phyloP scores from a whole-genome alignment of 1,140 invertebrate species.

The Apolygus lucorum region DNA sequence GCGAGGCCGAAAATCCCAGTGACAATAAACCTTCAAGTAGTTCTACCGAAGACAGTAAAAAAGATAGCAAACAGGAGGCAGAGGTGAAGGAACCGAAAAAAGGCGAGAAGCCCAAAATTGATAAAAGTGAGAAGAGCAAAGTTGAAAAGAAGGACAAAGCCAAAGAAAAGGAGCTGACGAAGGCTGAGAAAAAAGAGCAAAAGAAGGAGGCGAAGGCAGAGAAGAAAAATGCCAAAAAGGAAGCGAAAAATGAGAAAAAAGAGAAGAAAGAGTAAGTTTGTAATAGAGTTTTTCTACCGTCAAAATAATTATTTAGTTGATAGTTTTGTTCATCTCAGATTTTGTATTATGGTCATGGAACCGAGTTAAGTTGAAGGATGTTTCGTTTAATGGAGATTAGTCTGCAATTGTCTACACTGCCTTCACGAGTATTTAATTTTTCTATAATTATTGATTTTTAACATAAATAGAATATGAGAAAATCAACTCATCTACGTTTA shows the following conservation, averaged over 20 bases:
- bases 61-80: not conserved
- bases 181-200: slow-evolving; percentile 33
- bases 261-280: slow-evolving; percentile 28
- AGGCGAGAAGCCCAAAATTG: slow-evolving; percentile 23
- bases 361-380: too few species aligned
- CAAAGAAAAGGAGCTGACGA: slow-evolving; percentile 32
- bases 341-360: too few species aligned
- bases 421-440: too few species aligned
- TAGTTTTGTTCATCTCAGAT: too few species aligned
- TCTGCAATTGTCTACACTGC: too few species aligned
- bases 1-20: not conserved
- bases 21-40: not conserved
- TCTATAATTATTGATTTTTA: too few species aligned
- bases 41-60: not conserved
- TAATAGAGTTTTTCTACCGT: too few species aligned
- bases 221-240: slow-evolving; percentile 31
- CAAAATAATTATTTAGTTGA: too few species aligned
- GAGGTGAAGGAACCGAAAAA: slow-evolving; percentile 2
- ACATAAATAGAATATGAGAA: too few species aligned
- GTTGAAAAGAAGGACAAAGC: slow-evolving; percentile 30
- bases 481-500: too few species aligned
- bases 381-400: too few species aligned
- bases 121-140: slow-evolving; percentile 29
- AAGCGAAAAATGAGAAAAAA: slow-evolving; percentile 32
- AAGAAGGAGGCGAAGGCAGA: slow-evolving; percentile 32